These are phyloP conservation scores for Columba livia DNA, from an alignment of 2,113 vertebrate genomes.

Conservation along the genomic window DNA sequence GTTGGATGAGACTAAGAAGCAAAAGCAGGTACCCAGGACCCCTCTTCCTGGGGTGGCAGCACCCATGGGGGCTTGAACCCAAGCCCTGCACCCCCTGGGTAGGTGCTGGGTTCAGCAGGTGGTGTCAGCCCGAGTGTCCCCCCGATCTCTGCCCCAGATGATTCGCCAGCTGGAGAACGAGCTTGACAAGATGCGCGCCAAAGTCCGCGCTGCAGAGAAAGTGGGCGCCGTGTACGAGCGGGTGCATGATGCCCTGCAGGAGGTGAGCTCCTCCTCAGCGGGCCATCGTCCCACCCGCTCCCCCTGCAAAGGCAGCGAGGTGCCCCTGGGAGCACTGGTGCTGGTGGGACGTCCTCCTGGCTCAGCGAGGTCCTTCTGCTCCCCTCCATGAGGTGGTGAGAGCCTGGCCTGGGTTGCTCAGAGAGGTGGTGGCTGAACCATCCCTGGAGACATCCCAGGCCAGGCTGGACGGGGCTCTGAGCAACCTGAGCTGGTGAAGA, in stretches of 20 bases:
- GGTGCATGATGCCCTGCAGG: conserved; percentile 53
- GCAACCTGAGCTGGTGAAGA: too few relatives aligned
- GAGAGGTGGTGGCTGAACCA: too few relatives aligned
- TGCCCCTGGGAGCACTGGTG: neutral
- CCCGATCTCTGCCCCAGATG: neutral
- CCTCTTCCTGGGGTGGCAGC: neutral
- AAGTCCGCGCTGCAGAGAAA: conserved; percentile 26
- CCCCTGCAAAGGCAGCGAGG: neutral
- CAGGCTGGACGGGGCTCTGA: too few relatives aligned
- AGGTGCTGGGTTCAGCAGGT: fast-evolving
- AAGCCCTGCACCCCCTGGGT: too few relatives aligned
- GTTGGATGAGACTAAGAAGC: neutral
- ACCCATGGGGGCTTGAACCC: neutral
- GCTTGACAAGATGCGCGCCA: conserved; percentile 61
- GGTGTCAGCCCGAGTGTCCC: fast-evolving
- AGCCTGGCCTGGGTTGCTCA: too few relatives aligned
- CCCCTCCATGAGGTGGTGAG: neutral
- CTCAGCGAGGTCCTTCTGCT: fast-evolving
- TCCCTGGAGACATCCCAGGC: too few relatives aligned
- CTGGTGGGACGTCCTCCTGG: neutral
- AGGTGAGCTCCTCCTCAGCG: conserved; percentile 13
- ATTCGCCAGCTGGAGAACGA: conserved; percentile 72
- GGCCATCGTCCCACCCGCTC: neutral
- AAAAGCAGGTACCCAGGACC: conserved; percentile 41
- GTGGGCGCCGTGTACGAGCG: conserved; percentile 28